phyloP scores from a whole-genome alignment of 2,888 invertebrate species.

The Melanotus villosus region DNA sequence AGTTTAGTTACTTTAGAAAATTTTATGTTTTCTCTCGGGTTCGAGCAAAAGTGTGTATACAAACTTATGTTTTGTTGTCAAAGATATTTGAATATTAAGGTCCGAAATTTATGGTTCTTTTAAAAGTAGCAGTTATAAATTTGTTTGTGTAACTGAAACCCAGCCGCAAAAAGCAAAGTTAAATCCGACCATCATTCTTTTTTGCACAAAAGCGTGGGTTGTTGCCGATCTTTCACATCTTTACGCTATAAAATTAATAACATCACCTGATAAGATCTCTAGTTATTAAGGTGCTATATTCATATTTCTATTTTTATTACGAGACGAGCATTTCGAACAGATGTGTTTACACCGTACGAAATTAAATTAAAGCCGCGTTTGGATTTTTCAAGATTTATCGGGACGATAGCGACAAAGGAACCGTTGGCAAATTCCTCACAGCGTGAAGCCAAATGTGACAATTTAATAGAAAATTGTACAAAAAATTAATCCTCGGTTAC shows the following conservation, averaged over 20 bases:
- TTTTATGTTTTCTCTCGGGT: slow-evolving; percentile 38
- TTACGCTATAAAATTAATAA: slow-evolving; percentile 52
- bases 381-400: slow-evolving; percentile 44
- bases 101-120: slow-evolving; percentile 51
- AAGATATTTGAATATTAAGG: slow-evolving; percentile 47
- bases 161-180: slow-evolving; percentile 51
- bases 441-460: slow-evolving; percentile 60
- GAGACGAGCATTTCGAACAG: slow-evolving; percentile 26
- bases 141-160: slow-evolving; percentile 51
- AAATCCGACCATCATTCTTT: slow-evolving; percentile 53
- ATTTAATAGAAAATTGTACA: slow-evolving; percentile 62
- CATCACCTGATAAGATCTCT: slow-evolving; percentile 49
- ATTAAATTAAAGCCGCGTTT: slow-evolving; percentile 42
- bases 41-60: slow-evolving; percentile 12
- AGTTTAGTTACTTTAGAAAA: slow-evolving; percentile 45
- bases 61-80: slow-evolving; percentile 38
- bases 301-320: slow-evolving; percentile 44
- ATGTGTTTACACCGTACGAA: slow-evolving; percentile 31
- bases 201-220: slow-evolving; percentile 50
- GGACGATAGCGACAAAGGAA: slow-evolving; percentile 45
- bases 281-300: slow-evolving; percentile 52
- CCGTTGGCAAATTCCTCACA: slow-evolving; percentile 57
- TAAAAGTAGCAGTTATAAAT: slow-evolving; percentile 52
- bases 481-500: slow-evolving; percentile 63
- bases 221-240: slow-evolving; percentile 45